phyloP scores from a whole-genome alignment of 2,113 vertebrate species.

The Psilopogon haemacephalus region DNA sequence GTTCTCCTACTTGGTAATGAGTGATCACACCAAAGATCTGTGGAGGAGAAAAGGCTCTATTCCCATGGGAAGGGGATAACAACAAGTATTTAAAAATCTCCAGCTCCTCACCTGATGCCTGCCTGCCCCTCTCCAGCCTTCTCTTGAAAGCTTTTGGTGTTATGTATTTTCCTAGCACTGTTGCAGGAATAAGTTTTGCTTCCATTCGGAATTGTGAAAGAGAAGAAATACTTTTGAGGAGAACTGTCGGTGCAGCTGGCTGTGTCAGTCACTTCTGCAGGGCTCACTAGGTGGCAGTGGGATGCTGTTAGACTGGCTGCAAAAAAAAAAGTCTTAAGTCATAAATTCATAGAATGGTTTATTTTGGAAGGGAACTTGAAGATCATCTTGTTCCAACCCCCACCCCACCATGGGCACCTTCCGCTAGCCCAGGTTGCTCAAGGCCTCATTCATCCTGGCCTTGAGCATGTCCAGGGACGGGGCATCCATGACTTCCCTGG shows the following conservation, averaged over 20 bases:
- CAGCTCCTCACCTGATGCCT: background rate
- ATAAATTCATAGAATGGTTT: no score
- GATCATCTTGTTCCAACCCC: no score
- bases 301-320: background rate
- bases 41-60: background rate
- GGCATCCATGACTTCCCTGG: no score
- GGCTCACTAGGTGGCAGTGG: constrained; percentile 63
- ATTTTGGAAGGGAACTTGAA: no score
- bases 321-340: rapidly evolving
- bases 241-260: background rate
- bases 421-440: no score
- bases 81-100: background rate
- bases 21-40: background rate
- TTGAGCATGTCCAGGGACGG: no score
- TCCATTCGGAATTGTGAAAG: background rate
- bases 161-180: background rate
- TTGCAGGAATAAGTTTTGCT: background rate
- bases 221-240: background rate
- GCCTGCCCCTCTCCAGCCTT: background rate
- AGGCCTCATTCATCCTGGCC: no score
- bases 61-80: background rate
- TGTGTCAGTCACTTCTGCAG: background rate
- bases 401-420: no score
- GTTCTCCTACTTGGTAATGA: no score
- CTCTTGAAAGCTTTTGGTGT: background rate